Evolutionary conservation across 2,888 invertebrate species (phyloP).

Genomic region (Sylvicola cinctus): DNA sequence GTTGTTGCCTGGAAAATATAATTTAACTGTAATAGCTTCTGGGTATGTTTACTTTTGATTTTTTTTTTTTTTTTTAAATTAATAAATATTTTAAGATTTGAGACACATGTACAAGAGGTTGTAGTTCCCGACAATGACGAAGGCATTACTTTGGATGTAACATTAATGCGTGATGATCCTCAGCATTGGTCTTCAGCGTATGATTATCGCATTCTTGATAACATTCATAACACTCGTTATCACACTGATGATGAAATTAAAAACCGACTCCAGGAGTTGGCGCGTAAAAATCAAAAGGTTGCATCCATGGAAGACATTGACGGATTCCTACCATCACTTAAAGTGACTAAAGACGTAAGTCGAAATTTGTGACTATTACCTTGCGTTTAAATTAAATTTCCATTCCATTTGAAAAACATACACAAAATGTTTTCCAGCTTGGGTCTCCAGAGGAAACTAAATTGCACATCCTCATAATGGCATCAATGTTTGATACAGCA

Average conservation of each 20-base stretch:
- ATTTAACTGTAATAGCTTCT: constrained; percentile 46
- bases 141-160: constrained; percentile 49
- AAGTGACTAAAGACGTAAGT: constrained; percentile 49
- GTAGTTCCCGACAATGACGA: constrained; percentile 30
- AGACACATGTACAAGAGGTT: constrained; percentile 38
- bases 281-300: constrained; percentile 40
- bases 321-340: constrained; percentile 44
- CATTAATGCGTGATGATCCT: constrained; percentile 59
- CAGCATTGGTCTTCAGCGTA: constrained; percentile 69
- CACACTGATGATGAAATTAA: constrained; percentile 43
- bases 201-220: constrained; percentile 50
- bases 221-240: constrained; percentile 41
- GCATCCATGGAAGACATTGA: constrained; percentile 32
- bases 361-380: no score
- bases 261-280: constrained; percentile 40
- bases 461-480: constrained; percentile 64
- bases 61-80: constrained; percentile 10
- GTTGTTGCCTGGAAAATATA: constrained; percentile 67
- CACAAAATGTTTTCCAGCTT: constrained; percentile 29
- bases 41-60: constrained; percentile 41
- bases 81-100: constrained; percentile 18
- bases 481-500: constrained; percentile 62
- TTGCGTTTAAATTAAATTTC: no score
- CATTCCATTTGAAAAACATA: not conserved
- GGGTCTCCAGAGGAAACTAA: constrained; percentile 61